Evolutionary conservation across 2,113 vertebrate genomes (phyloP), one percentile per base, ranked within the genome.

Genomic region (Motacilla alba): DNA sequence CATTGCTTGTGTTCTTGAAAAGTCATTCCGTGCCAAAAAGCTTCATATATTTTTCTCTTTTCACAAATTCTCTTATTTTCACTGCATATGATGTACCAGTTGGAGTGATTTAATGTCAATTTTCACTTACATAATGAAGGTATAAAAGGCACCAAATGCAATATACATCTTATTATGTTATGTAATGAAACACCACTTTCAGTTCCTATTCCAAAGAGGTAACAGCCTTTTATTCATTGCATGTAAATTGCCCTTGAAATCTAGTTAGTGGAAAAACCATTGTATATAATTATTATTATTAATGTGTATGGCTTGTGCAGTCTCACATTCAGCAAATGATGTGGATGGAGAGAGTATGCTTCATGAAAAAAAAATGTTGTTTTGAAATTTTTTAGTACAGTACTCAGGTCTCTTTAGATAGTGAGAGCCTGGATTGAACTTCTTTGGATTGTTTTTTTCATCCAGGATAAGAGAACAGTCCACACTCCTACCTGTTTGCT

Each of bases 81-180:
- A 1, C 60, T 94, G 47, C 56, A 70, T 90, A 53, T 69, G 67
- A 92, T 76, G 43, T 87, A 87, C 82, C 78, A 86, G 46, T 88
- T 88, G 63, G 67, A 94, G 86, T 88, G 88, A 90, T 93, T 92
- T 93, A 94, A 86, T 86, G 92, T 83, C 83, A 69, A 62, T 93
- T 92, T 96, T 93, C 88, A 67, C 64, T 94, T 90, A 73, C 26
- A 77, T 93, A 90, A 76, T 76, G 85, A 92, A 62, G 43, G 78
- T 75, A 88, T 92, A 88, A 95, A 92, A 96, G 79, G 68, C 80
- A 89, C 64, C 69, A 89, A 95, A 70, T 92, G 68, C 47, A 90
- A 89, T 87, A 72, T 76, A 56, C 53, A 60, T 92, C 89, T 95
- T 93, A 84, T 81, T 90, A 70, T 90, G 66, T 53, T 46, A 73